Base-by-base conservation (phyloP, 2,888 invertebrate genomes). In the Petrophora chlorosata region DNA sequence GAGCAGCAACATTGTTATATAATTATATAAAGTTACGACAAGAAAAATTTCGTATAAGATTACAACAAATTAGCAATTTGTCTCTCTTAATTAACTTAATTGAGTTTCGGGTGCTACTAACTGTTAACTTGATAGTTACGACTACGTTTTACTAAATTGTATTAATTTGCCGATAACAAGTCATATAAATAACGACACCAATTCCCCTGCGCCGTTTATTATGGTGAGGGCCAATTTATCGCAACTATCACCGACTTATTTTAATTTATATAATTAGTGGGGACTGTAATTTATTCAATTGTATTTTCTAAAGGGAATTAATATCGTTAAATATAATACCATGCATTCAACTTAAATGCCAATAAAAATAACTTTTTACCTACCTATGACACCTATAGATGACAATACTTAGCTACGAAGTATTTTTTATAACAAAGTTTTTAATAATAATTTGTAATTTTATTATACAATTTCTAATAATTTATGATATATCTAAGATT, bases 181-280 rank as follows among this genome's bases (percentile, higher is more conserved):
- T 16, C 8, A 16, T 34, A 33, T 34, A 46, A 22, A 39, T 13
- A 39, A 22, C 32, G 28, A 8, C 12, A 28, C 15, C 22, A 14
- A 22, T 46, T 39, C 8, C 22, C 15, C 15, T 13, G 3, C n/a
- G 39, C 39, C 46, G 22, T 34, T 28, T 40, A 46, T 34, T 22
- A 8, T 29, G 17, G 10, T 34, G 19, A 28, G 15, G 14, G 5
- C 10, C 34, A 29, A 45, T 45, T 39, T 39, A 39, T 14, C 38
- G 14, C 12, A 4, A n/a, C 30, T 23, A 2, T 13, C 22, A 29
- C 36, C 30, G 15, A 36, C 23, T 16, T 44, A 16, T 16, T 36
- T 35, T 29, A n/a, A 29, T 25, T 42, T 7, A 42, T 8, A 8
- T 3, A 25, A 10, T 25, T 10, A 4, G 2, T 3, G 10, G 25